Conservation (phyloP, 2,113 vertebrate species). For the Chionis minor region DNA sequence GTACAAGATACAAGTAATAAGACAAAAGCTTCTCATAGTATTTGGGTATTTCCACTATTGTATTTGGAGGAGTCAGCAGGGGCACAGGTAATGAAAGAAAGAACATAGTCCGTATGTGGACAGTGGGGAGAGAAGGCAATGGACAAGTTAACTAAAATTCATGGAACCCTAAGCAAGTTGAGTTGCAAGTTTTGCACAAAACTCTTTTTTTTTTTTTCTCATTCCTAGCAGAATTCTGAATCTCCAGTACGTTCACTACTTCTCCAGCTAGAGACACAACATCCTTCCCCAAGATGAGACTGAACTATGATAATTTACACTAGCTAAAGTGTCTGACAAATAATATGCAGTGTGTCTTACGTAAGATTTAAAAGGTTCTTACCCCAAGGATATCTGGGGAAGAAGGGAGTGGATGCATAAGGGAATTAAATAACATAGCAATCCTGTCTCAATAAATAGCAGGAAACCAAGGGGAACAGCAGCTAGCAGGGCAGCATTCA, state of each 20-base stretch:
- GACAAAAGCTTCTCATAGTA: not conserved
- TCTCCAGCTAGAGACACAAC: not conserved
- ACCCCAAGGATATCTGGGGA: not conserved
- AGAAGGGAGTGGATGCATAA: conserved; percentile 26
- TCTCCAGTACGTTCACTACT: not conserved
- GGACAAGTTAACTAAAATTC: not conserved
- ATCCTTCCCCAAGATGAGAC: not conserved
- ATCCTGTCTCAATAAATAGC: conserved; percentile 29
- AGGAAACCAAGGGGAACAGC: conserved; percentile 16
- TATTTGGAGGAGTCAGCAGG: not conserved
- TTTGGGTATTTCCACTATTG: not conserved
- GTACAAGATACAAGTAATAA: not conserved
- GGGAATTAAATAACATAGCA: not conserved
- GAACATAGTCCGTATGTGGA: not conserved
- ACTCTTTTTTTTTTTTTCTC: not conserved
- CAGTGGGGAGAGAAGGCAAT: not conserved
- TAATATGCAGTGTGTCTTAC: not conserved
- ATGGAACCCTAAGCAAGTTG: not conserved
- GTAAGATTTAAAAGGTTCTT: not conserved
- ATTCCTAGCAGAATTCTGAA: not conserved
- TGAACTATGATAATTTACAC: not conserved
- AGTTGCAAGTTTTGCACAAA: not conserved
- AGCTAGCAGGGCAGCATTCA: conserved; percentile 45
- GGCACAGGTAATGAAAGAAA: not conserved
- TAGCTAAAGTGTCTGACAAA: not conserved